Conservation (phyloP, 2,888 invertebrate genomes). For the Agrochola litura region DNA sequence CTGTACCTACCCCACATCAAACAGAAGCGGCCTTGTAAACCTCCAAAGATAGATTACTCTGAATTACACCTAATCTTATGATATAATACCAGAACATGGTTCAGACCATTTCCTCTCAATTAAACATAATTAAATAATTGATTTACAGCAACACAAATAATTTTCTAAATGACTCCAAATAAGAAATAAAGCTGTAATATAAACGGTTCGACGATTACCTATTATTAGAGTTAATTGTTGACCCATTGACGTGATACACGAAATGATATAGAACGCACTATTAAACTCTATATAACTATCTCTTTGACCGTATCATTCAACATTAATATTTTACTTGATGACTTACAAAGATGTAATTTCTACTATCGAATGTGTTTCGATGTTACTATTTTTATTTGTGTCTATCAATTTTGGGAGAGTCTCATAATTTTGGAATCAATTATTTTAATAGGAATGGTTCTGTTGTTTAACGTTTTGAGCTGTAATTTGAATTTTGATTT, state of each 20-base stretch:
- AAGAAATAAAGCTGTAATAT: slow-evolving; percentile 65
- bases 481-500: slow-evolving; percentile 47
- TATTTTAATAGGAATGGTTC: slow-evolving; percentile 48
- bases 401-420: slow-evolving; percentile 42
- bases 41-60: slow-evolving; percentile 50
- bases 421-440: slow-evolving; percentile 42
- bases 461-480: slow-evolving; percentile 35
- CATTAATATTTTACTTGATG: slow-evolving; percentile 79
- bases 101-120: slow-evolving; percentile 66
- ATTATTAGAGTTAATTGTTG: slow-evolving; percentile 84
- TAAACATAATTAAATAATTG: slow-evolving; percentile 71
- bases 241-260: slow-evolving; percentile 80
- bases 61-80: slow-evolving; percentile 48
- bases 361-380: slow-evolving; percentile 37
- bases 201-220: slow-evolving; percentile 76
- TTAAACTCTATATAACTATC: slow-evolving; percentile 70
- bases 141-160: slow-evolving; percentile 70
- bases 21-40: slow-evolving; percentile 46
- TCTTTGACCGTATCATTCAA: slow-evolving; percentile 73
- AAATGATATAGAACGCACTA: slow-evolving; percentile 79
- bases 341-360: slow-evolving; percentile 70
- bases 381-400: slow-evolving; percentile 55
- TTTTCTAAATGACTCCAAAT: slow-evolving; percentile 68
- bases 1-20: slow-evolving; percentile 36
- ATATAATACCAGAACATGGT: slow-evolving; percentile 55